Evolutionary conservation across 1,140 invertebrate genomes (phyloP), one percentile per base, ranked within the genome.

Genomic region (Lutraria rhynchaena): DNA sequence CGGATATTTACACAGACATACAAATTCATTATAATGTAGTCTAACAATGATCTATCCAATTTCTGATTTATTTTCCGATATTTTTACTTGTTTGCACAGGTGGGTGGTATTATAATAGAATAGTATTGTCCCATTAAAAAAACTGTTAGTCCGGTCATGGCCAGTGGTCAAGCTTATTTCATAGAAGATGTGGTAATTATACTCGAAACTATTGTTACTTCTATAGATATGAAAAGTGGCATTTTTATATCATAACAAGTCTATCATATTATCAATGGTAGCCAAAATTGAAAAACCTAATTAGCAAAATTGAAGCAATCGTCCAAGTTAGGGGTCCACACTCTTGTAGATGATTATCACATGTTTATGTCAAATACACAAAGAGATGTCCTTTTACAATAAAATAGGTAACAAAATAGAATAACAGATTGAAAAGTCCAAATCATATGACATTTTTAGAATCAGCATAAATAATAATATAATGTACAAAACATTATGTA

Each of bases 11-110:
- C 5, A 41, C 37, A 41, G 37, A 41, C 37, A 41, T 7, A 41
- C 37, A 41, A 41, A 41, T 41, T 41, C 37, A 41, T 41, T 41
- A 41, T 41, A 41, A 7, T 41, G 5, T n/a, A 7, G 37, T 41
- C 15, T 41, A 41, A 41, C 37, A 41, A 41, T 41, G 15, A 46
- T 67, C 41, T 46, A 67, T 67, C 63, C 63, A 67, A 67, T 67
- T 67, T 67, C 63, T 49, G 44, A 46, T 67, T 67, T 46, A 46
- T 67, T 15, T 67, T n/a, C 22, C 22, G 44, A 67, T 46, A 67
- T 67, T 67, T 67, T 67, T 41, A 5, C 29, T 41, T 67, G 63
- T 67, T 67, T 67, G 33, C 63, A 67, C 63, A 67, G 63, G 41
- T 67, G 63, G 63, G 37, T 37, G 41, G 3, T 27, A n/a, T 35